These are phyloP conservation scores for Parotocinclus haroldoi DNA, from an alignment of 2,797 vertebrate genomes.

Conservation along the genomic window DNA sequence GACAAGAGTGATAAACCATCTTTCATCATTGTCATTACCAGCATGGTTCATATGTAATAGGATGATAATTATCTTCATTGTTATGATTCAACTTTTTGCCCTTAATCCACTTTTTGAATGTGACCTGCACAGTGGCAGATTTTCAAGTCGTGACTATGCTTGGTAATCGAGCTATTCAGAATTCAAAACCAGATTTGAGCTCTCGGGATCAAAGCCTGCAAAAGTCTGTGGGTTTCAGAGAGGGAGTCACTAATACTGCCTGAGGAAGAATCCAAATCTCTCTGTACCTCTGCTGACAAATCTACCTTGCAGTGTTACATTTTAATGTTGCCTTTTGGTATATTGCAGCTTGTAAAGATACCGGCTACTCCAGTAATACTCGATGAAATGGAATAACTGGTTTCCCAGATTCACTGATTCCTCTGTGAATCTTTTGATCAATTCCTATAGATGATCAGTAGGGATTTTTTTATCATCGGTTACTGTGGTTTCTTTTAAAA, in stretches of 20 bases:
- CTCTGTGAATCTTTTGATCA: too few species aligned
- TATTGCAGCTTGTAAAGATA: conserved; percentile 4
- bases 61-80: conserved; percentile 12
- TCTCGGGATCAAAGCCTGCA: conserved; percentile 51
- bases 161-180: conserved; percentile 49
- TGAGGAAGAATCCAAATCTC: conserved; percentile 33
- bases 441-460: too few species aligned
- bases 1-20: conserved; percentile 1
- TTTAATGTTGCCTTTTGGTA: conserved; percentile 17
- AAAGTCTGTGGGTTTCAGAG: conserved; percentile 36
- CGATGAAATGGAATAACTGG: too few species aligned
- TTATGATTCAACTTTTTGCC: conserved; percentile 15
- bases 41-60: conserved; percentile 8
- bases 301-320: conserved; percentile 24
- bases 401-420: too few species aligned
- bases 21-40: conserved; percentile 5
- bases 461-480: too few species aligned
- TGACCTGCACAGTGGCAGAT: conserved; percentile 41
- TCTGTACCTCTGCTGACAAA: conserved; percentile 31
- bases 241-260: conserved; percentile 36
- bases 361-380: background rate
- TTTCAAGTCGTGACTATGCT: conserved; percentile 46
- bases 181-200: conserved; percentile 54
- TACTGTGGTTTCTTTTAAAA: too few species aligned
- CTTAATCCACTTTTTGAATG: conserved; percentile 29